Conservation (phyloP, 2,888 invertebrate species). For the Hypolimnas misippus region DNA sequence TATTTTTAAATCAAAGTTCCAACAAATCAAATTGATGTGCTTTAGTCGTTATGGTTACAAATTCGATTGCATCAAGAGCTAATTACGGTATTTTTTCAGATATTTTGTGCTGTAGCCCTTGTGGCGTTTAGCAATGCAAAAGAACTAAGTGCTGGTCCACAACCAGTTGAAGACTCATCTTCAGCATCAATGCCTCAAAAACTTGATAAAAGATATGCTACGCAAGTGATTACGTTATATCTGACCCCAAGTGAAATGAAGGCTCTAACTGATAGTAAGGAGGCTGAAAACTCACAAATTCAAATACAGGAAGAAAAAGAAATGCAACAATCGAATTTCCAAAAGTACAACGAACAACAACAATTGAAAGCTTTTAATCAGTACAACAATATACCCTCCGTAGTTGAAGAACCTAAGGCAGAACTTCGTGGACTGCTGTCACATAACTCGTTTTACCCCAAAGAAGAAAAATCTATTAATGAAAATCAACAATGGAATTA, state of each 20-base stretch:
- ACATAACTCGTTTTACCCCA: not conserved
- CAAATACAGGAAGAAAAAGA: not conserved
- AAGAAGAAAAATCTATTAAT: not conserved
- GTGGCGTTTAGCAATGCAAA: not conserved
- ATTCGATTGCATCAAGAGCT: not conserved
- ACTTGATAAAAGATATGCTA: not conserved
- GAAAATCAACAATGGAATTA: not conserved
- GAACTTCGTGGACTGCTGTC: not conserved
- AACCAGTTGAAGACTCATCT: not conserved
- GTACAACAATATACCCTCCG: not conserved
- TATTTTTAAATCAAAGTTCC: too few species aligned
- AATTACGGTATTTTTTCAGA: conserved; percentile 9
- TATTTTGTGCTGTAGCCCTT: conserved; percentile 16
- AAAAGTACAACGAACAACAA: conserved; percentile 1
- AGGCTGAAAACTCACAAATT: not conserved
- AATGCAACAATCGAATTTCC: not conserved
- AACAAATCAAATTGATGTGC: too few species aligned
- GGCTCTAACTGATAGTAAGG: conserved; percentile 1
- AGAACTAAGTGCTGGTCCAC: conserved; percentile 1
- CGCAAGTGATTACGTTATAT: conserved; percentile 12
- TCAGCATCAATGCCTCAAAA: not conserved
- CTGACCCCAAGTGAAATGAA: conserved; percentile 20
- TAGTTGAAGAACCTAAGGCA: not conserved
- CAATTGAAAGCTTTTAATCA: not conserved
- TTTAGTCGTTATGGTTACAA: not conserved